Evolutionary conservation across 2,113 vertebrate genomes (phyloP).

Genomic region (Cyanistes caeruleus): DNA sequence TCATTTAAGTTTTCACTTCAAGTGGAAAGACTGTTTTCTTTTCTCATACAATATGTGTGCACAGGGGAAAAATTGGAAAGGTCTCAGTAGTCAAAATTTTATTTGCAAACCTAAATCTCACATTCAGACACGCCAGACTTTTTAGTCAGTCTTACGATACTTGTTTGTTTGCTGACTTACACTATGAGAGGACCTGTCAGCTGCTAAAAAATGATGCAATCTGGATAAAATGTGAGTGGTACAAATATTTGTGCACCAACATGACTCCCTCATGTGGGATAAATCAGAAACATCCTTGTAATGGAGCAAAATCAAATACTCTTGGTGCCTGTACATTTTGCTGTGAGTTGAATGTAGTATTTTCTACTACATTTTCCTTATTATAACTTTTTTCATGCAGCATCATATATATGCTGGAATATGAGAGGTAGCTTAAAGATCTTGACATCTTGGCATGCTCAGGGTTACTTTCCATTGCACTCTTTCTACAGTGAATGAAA

Average conservation of each 20-base stretch:
- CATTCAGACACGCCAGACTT: background rate
- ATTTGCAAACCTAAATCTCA: background rate
- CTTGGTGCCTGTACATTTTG: background rate
- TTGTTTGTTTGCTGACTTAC: background rate
- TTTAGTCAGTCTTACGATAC: background rate
- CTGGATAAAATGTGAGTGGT: background rate
- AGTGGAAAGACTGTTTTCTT: background rate
- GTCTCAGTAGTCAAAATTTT: background rate
- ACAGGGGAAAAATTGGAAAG: background rate
- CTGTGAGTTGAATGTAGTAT: background rate
- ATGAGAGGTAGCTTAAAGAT: background rate
- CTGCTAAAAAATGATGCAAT: background rate
- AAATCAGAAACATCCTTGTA: background rate
- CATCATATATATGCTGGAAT: background rate
- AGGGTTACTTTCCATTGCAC: background rate
- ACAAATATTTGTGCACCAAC: background rate
- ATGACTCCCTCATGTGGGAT: background rate
- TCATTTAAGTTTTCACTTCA: background rate
- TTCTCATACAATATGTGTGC: background rate
- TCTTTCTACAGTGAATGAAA: background rate
- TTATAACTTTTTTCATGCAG: background rate
- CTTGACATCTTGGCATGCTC: background rate
- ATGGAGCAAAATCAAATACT: background rate
- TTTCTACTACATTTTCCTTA: background rate
- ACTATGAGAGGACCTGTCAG: background rate